A percentile compares a stretch with the other conserved stretches of the same genome.
Conservation (phyloP, 1,140 invertebrate genomes). For the Notospermus geniculatus region DNA sequence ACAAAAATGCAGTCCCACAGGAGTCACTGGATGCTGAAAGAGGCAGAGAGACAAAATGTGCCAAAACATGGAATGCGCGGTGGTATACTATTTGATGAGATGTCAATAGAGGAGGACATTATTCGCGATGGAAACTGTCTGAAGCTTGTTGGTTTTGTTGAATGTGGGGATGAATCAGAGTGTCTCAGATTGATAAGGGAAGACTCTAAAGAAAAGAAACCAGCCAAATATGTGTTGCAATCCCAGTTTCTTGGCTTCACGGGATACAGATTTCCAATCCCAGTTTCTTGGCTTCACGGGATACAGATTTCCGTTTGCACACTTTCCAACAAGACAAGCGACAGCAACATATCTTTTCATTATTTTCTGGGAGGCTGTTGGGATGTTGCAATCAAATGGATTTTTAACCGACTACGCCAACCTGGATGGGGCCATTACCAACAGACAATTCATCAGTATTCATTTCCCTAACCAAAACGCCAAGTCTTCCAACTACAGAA, state of each 20-base stretch:
- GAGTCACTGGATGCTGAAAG: neutral
- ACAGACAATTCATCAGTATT: neutral
- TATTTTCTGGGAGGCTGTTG: neutral
- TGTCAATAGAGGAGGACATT: neutral
- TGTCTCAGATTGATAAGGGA: neutral
- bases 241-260: neutral
- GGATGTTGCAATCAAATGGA: too few relatives aligned
- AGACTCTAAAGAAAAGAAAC: neutral
- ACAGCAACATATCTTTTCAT: neutral
- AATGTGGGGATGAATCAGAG: neutral
- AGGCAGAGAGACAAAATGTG: neutral
- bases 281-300: neutral
- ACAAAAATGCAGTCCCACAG: neutral
- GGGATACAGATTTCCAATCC: neutral
- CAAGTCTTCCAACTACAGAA: too few relatives aligned
- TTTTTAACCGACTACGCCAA: too few relatives aligned
- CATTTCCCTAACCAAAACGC: too few relatives aligned
- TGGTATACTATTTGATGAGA: neutral
- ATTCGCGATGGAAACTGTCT: neutral
- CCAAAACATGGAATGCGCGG: neutral
- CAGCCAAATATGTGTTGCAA: neutral
- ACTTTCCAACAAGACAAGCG: conserved; percentile 1
- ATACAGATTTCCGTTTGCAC: too few relatives aligned
- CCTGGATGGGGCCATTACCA: neutral
- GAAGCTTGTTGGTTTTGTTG: neutral